Evolutionary conservation across 2,113 vertebrate genomes (phyloP).

Genomic region (Gymnobelideus leadbeateri): DNA sequence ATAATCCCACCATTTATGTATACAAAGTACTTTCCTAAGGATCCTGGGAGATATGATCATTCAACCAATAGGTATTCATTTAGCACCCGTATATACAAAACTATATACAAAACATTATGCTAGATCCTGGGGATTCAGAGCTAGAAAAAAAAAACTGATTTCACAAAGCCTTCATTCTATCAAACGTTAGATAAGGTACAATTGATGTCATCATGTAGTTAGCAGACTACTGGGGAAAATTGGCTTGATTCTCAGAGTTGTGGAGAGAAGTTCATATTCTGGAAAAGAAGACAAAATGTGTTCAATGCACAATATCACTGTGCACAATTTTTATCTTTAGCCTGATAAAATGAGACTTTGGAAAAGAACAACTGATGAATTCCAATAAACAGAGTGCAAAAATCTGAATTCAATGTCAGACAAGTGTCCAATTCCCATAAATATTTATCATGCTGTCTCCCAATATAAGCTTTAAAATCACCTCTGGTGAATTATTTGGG

Average conservation of each 20-base stretch:
- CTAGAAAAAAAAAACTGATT: background rate
- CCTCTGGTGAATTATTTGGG: constrained; percentile 24
- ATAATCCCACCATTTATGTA: background rate
- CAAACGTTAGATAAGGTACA: background rate
- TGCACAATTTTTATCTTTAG: constrained; percentile 38
- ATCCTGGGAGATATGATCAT: too few relatives aligned
- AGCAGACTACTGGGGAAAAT: background rate
- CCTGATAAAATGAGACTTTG: constrained; percentile 35
- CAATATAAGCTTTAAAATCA: constrained; percentile 27
- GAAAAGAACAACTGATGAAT: constrained; percentile 13
- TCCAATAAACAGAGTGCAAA: constrained; percentile 24
- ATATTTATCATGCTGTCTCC: constrained; percentile 55
- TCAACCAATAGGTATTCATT: too few relatives aligned
- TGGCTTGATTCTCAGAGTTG: constrained; percentile 42
- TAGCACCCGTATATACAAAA: too few relatives aligned
- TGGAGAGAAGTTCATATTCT: constrained; percentile 36
- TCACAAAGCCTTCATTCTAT: background rate
- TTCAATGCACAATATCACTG: constrained; percentile 17
- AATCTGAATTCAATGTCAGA: constrained; percentile 39
- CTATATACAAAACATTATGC: background rate
- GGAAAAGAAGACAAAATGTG: constrained; percentile 41
- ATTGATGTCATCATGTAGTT: background rate
- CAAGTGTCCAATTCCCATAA: constrained; percentile 46
- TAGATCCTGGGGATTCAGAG: background rate
- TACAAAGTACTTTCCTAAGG: too few relatives aligned